These are phyloP conservation scores for Drosophila anceps DNA, from an alignment of 2,888 invertebrate genomes.

Conservation along the genomic window DNA sequence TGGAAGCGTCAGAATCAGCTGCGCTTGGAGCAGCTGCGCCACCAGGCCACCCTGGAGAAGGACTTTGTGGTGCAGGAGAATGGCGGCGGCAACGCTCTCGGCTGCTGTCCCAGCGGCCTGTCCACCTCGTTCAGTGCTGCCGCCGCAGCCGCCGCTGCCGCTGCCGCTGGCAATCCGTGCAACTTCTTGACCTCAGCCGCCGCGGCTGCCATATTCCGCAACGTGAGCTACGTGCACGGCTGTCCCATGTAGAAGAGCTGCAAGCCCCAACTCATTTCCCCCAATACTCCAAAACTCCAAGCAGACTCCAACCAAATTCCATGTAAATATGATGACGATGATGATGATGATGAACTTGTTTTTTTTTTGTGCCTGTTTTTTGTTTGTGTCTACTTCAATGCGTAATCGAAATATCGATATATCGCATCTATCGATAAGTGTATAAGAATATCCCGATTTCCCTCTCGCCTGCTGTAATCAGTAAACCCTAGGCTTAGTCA, in stretches of 20 bases:
- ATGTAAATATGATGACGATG: constrained; percentile 9
- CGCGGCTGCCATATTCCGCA: constrained; percentile 89
- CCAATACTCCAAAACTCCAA: not conserved
- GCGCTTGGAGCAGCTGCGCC: constrained; percentile 93
- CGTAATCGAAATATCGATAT: constrained; percentile 19
- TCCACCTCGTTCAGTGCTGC: constrained; percentile 76
- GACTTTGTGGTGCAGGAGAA: constrained; percentile 86
- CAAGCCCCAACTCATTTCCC: not conserved
- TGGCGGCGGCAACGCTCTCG: constrained; percentile 68
- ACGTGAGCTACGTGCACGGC: constrained; percentile 90
- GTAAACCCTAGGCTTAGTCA: constrained; percentile 63
- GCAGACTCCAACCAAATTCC: not conserved
- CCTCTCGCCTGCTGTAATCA: constrained; percentile 28
- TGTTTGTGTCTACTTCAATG: not conserved
- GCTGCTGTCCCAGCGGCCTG: constrained; percentile 84
- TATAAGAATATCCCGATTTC: not conserved
- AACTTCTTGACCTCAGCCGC: constrained; percentile 89
- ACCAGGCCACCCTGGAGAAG: constrained; percentile 92
- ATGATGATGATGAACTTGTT: not conserved
- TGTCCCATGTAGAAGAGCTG: constrained; percentile 87
- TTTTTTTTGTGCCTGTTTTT: constrained; percentile 56
- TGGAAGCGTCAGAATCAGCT: constrained; percentile 96
- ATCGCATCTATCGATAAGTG: constrained; percentile 25
- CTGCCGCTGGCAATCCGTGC: constrained; percentile 86
- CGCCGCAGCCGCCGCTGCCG: constrained; percentile 73